Percentiles rank a stretch among this genome's conserved stretches.
These are phyloP conservation scores for Hypomecis atomaria DNA, from an alignment of 2,888 invertebrate species.

Conservation along the genomic window DNA sequence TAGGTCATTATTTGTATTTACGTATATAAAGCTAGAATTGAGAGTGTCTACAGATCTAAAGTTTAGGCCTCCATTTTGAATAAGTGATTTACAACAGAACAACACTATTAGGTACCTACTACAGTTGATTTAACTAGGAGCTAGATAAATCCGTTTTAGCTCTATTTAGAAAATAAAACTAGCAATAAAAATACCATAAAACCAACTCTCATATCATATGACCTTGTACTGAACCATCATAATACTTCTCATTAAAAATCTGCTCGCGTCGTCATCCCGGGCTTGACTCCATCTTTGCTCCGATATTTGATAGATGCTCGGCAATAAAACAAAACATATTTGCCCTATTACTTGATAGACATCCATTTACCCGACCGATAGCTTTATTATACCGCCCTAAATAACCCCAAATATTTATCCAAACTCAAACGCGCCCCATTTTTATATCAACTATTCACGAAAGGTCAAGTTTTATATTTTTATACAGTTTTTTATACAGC, in stretches of 20 bases:
- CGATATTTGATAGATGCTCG: constrained; percentile 21
- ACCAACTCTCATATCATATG: not conserved
- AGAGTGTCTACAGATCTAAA: too few relatives aligned
- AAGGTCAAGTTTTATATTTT: constrained; percentile 31
- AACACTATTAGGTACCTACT: too few relatives aligned
- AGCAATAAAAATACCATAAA: not conserved
- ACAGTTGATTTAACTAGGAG: too few relatives aligned
- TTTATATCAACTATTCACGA: constrained; percentile 28
- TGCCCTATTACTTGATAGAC: constrained; percentile 24
- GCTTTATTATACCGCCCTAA: constrained; percentile 25
- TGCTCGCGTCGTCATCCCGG: constrained; percentile 6
- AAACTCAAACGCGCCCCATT: constrained; percentile 13
- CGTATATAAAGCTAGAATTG: too few relatives aligned
- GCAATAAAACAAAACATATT: constrained; percentile 31
- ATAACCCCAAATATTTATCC: constrained; percentile 31
- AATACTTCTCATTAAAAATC: constrained; percentile 14
- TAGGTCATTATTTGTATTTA: too few relatives aligned
- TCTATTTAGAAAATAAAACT: not conserved
- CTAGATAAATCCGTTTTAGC: too few relatives aligned
- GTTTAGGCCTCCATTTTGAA: not conserved
- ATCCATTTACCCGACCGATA: constrained; percentile 26
- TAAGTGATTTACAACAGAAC: not conserved
- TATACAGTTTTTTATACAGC: constrained; percentile 21
- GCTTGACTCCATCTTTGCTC: not conserved
- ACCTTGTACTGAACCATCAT: not conserved